phyloP scores from a whole-genome alignment of 2,888 invertebrate genomes.

The Dorcus parallelipipedus region DNA sequence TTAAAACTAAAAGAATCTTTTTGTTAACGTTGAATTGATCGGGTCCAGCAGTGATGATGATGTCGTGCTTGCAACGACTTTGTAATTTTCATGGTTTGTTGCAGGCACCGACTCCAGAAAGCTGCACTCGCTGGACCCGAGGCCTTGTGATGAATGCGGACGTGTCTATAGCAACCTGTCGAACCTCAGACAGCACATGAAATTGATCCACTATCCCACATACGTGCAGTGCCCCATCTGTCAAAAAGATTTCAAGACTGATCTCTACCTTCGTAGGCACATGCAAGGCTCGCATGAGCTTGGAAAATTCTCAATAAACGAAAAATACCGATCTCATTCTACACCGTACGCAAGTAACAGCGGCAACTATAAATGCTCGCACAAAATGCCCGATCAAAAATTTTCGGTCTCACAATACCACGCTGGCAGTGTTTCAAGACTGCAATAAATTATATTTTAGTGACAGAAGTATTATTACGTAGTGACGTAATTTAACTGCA shows the following conservation, averaged over 20 bases:
- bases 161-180: constrained; percentile 64
- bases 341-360: not conserved
- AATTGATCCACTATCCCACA: constrained; percentile 63
- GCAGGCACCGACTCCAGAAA: constrained; percentile 47
- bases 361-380: too few species aligned
- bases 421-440: too few species aligned
- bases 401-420: too few species aligned
- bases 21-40: not conserved
- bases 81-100: constrained; percentile 30
- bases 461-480: too few species aligned
- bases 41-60: constrained; percentile 24
- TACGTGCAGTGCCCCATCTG: constrained; percentile 60
- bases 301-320: constrained; percentile 10
- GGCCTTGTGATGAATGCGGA: constrained; percentile 62
- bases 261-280: constrained; percentile 60
- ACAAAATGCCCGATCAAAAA: too few species aligned
- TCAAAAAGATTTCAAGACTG: constrained; percentile 62
- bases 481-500: too few species aligned
- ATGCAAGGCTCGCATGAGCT: constrained; percentile 56
- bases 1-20: not conserved
- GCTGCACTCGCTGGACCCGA: constrained; percentile 52
- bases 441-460: too few species aligned
- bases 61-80: constrained; percentile 41
- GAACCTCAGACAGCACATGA: constrained; percentile 63
- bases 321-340: constrained; percentile 4